Evolutionary conservation across 2,113 vertebrate species (phyloP).

Genomic region (Boulengeromyrus knoepffleri): DNA sequence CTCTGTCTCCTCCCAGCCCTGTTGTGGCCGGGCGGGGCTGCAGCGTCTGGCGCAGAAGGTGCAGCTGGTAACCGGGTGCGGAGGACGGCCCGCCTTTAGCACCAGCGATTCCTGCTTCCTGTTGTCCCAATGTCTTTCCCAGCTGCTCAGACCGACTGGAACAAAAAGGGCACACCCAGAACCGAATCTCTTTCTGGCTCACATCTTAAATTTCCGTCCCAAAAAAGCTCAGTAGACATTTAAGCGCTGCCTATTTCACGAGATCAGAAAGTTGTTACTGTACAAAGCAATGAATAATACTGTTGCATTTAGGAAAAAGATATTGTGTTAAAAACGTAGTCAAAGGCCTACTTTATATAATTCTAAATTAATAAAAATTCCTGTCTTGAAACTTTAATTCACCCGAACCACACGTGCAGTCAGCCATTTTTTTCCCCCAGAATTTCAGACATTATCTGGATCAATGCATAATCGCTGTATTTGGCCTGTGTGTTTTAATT

Average conservation of each 20-base stretch:
- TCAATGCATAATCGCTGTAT: not conserved
- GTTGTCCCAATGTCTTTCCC: conserved; percentile 5
- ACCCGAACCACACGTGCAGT: not conserved
- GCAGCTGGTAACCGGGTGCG: conserved; percentile 59
- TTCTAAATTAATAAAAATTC: not conserved
- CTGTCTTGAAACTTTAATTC: not conserved
- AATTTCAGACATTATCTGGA: not conserved
- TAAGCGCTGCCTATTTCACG: not conserved
- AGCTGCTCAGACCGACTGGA: not conserved
- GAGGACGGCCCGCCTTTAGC: not conserved
- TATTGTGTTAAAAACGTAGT: not conserved
- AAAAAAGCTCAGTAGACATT: not conserved
- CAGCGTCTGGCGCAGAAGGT: conserved; percentile 63
- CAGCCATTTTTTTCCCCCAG: not conserved
- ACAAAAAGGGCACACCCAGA: not conserved
- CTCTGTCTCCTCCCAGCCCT: conserved; percentile 18
- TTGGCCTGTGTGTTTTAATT: not conserved
- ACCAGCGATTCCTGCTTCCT: not conserved
- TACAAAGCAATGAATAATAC: not conserved
- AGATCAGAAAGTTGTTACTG: not conserved
- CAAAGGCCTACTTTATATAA: not conserved
- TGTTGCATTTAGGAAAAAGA: not conserved
- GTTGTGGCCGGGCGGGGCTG: conserved; percentile 9
- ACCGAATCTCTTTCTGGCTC: not conserved
- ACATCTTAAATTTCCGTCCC: not conserved